Evolutionary conservation across 2,113 vertebrate genomes (phyloP).

Genomic region (Gavia stellata): DNA sequence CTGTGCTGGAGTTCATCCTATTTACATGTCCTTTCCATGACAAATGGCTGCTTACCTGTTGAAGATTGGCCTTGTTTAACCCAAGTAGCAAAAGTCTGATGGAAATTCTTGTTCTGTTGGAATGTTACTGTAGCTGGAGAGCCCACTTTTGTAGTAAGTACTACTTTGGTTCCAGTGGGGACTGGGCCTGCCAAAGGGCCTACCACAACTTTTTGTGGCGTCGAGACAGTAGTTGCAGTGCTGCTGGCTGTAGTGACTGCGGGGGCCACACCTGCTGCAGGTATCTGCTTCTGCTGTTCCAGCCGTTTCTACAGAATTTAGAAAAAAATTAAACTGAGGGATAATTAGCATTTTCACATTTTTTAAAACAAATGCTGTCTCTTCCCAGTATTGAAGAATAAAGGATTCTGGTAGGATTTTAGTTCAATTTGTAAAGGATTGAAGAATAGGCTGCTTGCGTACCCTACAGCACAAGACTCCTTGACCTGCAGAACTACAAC

Average conservation of each 20-base stretch:
- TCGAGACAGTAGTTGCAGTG: conserved; percentile 71
- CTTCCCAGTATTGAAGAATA: neutral
- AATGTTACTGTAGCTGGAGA: conserved; percentile 89
- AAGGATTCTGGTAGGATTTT: neutral
- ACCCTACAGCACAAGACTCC: neutral
- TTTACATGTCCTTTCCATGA: neutral
- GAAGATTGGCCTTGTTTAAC: conserved; percentile 95
- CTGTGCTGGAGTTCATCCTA: neutral
- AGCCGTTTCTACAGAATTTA: conserved; percentile 83
- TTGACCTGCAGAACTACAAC: neutral
- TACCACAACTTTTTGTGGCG: conserved; percentile 83
- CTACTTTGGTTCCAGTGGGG: conserved; percentile 88
- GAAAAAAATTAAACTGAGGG: neutral
- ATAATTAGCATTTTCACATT: neutral
- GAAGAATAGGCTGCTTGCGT: neutral
- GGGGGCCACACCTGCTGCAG: conserved; percentile 55
- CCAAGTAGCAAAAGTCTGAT: conserved; percentile 97
- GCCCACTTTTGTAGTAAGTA: conserved; percentile 89
- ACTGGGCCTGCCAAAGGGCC: conserved; percentile 78
- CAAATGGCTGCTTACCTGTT: conserved; percentile 74
- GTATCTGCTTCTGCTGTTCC: conserved; percentile 84
- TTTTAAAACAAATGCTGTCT: neutral
- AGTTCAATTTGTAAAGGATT: neutral
- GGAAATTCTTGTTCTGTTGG: conserved; percentile 98
- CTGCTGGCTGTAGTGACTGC: conserved; percentile 74